These are phyloP conservation scores for Calliphora vicina DNA, from an alignment of 1,140 invertebrate genomes.

Conservation along the genomic window DNA sequence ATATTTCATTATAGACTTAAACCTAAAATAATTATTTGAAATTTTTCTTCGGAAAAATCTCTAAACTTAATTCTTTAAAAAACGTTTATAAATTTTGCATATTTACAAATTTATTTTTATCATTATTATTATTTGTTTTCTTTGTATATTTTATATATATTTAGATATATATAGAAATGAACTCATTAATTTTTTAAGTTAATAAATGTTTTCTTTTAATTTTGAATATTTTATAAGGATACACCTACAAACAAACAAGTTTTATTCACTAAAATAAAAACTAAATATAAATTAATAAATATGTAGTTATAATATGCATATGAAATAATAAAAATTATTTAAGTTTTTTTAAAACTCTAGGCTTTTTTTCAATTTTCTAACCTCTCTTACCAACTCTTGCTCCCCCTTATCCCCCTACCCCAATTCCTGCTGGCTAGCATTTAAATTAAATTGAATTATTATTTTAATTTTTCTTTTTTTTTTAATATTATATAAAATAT, in stretches of 20 bases:
- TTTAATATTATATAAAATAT: neutral
- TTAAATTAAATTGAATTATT: neutral
- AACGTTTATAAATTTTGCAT: neutral
- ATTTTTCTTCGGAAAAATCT: neutral
- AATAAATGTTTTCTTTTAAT: neutral
- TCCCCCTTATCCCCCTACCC: neutral
- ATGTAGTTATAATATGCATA: neutral
- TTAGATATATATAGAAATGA: conserved; percentile 9
- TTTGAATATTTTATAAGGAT: neutral
- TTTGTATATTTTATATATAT: conserved; percentile 6
- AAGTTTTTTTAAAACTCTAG: neutral
- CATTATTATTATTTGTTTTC: neutral
- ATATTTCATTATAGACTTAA: conserved; percentile 18
- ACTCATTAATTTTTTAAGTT: conserved; percentile 30
- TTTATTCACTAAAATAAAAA: neutral
- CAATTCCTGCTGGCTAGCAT: neutral
- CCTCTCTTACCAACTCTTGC: neutral
- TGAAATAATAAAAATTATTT: neutral
- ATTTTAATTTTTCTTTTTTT: no score
- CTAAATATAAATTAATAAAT: neutral
- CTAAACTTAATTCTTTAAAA: neutral
- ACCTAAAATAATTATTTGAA: neutral
- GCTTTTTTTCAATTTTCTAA: neutral
- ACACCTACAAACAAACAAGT: neutral
- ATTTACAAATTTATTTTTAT: neutral